These are phyloP conservation scores for Tetragnatha versicolor DNA, from an alignment of 1,140 invertebrate species.

Conservation along the genomic window DNA sequence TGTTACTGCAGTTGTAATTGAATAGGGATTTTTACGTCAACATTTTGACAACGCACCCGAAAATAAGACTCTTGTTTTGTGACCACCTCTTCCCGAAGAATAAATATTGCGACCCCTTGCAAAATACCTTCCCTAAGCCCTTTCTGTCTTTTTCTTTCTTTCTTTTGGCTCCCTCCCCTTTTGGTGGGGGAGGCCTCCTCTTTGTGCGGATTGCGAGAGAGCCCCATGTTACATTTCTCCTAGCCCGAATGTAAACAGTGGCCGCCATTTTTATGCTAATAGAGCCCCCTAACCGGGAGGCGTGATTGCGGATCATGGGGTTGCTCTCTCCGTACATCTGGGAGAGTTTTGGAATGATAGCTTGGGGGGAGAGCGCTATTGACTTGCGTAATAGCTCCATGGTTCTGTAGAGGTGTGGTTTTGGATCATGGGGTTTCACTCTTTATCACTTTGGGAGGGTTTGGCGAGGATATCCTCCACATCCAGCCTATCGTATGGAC, in stretches of 20 bases:
- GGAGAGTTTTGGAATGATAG: no score
- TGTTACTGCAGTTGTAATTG: no score
- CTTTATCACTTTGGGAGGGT: no score
- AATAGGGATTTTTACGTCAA: conserved; percentile 30
- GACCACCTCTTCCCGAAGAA: background rate
- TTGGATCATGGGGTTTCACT: no score
- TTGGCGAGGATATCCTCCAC: no score
- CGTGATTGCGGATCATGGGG: no score
- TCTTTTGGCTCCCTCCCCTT: background rate
- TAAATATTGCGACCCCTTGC: conserved; percentile 39
- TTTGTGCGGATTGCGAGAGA: conserved; percentile 23
- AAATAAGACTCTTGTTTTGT: background rate
- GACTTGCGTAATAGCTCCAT: no score
- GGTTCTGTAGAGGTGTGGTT: no score
- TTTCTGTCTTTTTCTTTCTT: conserved; percentile 24
- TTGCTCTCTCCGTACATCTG: no score
- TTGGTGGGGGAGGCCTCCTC: background rate
- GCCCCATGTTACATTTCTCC: conserved; percentile 20
- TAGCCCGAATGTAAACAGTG: conserved; percentile 29
- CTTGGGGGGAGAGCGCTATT: no score
- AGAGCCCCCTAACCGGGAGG: background rate
- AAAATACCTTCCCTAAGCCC: conserved; percentile 44
- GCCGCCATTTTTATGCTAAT: conserved; percentile 39
- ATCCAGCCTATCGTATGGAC: no score
- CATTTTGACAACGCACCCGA: conserved; percentile 41